phyloP scores from a whole-genome alignment of 2,888 invertebrate genomes.

The Hydriomena furcata region DNA sequence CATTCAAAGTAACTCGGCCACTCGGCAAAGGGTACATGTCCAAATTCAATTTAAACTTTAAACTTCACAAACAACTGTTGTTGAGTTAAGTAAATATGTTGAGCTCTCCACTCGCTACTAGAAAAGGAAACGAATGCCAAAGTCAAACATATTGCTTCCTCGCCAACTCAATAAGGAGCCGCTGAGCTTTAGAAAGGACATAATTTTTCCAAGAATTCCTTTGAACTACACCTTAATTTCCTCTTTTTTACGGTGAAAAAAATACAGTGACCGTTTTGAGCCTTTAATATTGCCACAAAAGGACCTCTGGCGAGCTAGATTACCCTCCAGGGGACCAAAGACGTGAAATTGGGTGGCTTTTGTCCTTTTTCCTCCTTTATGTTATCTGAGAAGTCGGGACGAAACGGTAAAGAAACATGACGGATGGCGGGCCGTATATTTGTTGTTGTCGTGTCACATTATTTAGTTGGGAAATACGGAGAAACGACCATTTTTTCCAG shows the following conservation, averaged over 20 bases:
- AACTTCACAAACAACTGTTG: no score
- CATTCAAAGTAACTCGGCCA: no score
- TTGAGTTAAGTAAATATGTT: neutral
- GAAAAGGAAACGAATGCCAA: neutral
- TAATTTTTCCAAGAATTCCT: neutral
- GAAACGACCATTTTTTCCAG: no score
- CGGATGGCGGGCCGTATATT: neutral
- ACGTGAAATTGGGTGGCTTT: constrained; percentile 4
- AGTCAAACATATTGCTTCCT: neutral
- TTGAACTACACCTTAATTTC: constrained; percentile 9
- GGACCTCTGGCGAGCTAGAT: constrained; percentile 1
- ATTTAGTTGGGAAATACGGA: neutral
- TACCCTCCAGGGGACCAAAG: neutral
- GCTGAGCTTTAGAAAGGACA: neutral
- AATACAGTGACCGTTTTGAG: neutral
- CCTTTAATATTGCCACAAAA: constrained; percentile 8
- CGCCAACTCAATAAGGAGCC: neutral
- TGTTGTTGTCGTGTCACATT: neutral
- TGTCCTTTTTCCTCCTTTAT: constrained; percentile 8
- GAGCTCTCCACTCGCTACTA: neutral
- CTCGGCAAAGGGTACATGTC: no score
- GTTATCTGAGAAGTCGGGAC: neutral
- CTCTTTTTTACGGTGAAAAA: constrained; percentile 6
- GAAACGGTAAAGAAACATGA: constrained; percentile 2
- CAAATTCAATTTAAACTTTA: no score